Evolutionary conservation across 1,140 invertebrate genomes (phyloP), one percentile per base, ranked within the genome.

Genomic region (Drosophila sp.): DNA sequence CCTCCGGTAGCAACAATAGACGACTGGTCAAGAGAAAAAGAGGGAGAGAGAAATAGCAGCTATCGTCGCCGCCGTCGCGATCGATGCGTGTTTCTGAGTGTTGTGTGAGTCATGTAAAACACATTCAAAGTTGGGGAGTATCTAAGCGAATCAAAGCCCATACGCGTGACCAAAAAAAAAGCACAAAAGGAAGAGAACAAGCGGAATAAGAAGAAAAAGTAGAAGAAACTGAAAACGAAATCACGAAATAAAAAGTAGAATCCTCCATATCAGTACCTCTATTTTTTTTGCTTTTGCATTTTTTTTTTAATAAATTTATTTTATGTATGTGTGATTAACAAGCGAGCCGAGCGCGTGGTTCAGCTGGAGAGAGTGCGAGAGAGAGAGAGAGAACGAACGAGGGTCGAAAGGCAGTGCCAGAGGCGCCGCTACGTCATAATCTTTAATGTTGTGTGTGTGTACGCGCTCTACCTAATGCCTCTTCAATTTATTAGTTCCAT

Each of bases 121-220:
- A 66, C 40, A 65, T 65, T 62, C 65, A 61, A 65, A 44, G 76
- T 66, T 33, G 56, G 55, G 35, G 58, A 70, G 30, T 65, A 70
- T 38, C 27, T 60, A 65, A 54, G 60, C 60, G 66, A 87, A 82
- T 79, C 77, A 83, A 76, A 86, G 72, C 72, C 72, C 67, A 83
- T 76, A 86, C 79, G 83, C 83, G 85, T 86, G 83, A 86, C 82
- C 67, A 79, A 68, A 71, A 85, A 57, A 55, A 85, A 57, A 55
- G 58, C 66, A 70, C 38, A 63, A 66, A 61, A 71, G 55, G 47
- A 66, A 70, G 17, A 50, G 35, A 57, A 62, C 40, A 40, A 62
- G n/a, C 8, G 32, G 60, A 41, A 63, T 35, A 30, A 44, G 38
- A 67, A 33, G 44, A 47, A 74, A 32, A 64, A 23, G 65, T 60